Conservation (phyloP, 2,113 vertebrate genomes). For the Apteryx mantelli region DNA sequence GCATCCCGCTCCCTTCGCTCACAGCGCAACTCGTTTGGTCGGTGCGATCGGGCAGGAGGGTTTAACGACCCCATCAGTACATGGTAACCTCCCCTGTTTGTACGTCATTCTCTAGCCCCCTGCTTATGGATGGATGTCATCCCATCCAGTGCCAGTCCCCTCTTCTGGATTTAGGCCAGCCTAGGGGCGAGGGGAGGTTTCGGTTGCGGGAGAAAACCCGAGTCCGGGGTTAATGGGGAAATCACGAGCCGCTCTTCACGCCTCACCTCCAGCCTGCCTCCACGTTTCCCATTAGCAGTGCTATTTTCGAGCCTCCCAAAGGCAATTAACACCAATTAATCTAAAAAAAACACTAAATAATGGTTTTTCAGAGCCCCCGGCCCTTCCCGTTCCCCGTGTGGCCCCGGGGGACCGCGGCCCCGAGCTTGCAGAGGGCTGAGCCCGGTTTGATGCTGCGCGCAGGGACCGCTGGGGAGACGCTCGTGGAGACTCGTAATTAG, state of each 20-base stretch:
- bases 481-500: neutral
- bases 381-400: neutral
- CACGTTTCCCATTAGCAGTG: neutral
- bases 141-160: fast-evolving
- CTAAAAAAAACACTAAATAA: constrained; percentile 20
- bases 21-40: neutral
- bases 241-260: neutral
- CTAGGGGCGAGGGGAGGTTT: neutral
- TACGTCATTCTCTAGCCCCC: neutral
- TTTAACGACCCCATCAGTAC: fast-evolving
- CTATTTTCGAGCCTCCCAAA: constrained; percentile 44
- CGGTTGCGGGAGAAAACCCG: neutral
- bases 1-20: fast-evolving
- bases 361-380: neutral
- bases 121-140: fast-evolving
- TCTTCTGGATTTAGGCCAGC: neutral
- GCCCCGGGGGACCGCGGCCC: neutral
- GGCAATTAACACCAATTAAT: constrained; percentile 45
- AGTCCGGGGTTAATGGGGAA: neutral
- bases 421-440: neutral
- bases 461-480: neutral
- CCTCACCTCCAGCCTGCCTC: neutral
- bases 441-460: fast-evolving
- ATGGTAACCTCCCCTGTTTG: neutral
- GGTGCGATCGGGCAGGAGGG: neutral